Percentiles rank a stretch among this genome's conserved stretches.
Evolutionary conservation across 2,797 vertebrate species (phyloP).

Genomic region (Gallinago nigripennis): DNA sequence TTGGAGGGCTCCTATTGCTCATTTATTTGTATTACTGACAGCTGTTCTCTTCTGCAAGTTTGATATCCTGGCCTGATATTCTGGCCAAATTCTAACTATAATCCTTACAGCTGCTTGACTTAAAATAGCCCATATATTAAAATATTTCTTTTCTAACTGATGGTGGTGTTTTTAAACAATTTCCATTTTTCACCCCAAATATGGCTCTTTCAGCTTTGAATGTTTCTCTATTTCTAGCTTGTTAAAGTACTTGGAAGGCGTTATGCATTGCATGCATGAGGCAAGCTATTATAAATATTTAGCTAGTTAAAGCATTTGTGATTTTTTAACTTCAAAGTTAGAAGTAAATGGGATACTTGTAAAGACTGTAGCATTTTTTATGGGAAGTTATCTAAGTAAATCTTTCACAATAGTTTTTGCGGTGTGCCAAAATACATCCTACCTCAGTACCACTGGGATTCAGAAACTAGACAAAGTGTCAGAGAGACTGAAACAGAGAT

Average conservation of each 20-base stretch:
- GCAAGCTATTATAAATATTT: conserved; percentile 63
- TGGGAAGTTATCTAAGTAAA: background rate
- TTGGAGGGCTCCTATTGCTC: background rate
- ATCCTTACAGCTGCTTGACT: conserved; percentile 27
- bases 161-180: conserved; percentile 41
- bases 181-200: conserved; percentile 64
- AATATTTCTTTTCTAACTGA: conserved; percentile 30
- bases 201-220: conserved; percentile 20
- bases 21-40: background rate
- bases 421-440: background rate
- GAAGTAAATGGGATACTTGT: conserved; percentile 26
- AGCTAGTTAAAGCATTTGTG: conserved; percentile 44
- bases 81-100: conserved; percentile 24
- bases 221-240: conserved; percentile 56
- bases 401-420: background rate
- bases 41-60: conserved; percentile 11
- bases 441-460: background rate
- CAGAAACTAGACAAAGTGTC: background rate
- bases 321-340: conserved; percentile 7
- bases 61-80: background rate
- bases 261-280: conserved; percentile 1
- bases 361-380: background rate
- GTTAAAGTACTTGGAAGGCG: conserved; percentile 48
- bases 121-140: conserved; percentile 36
- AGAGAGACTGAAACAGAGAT: background rate